Evolutionary conservation across 2,113 vertebrate species (phyloP).

Genomic region (Aphyosemion australe): DNA sequence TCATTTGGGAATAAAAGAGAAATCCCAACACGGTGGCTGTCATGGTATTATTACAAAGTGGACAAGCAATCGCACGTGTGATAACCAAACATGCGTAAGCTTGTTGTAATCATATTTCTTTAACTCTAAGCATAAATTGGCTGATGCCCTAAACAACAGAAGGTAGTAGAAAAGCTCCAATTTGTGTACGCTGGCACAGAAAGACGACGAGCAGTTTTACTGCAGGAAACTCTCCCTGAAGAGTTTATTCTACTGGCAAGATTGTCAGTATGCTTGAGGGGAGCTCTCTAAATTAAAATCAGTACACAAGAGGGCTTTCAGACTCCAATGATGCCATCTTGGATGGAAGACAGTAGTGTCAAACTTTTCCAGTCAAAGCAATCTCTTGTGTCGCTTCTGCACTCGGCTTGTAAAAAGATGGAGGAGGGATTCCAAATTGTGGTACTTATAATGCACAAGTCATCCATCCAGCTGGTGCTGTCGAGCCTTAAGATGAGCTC

Average conservation of each 20-base stretch:
- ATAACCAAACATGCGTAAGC: not conserved
- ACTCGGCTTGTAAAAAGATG: not conserved
- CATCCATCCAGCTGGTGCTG: conserved; percentile 14
- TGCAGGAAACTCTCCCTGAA: conserved; percentile 40
- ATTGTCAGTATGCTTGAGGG: conserved; percentile 39
- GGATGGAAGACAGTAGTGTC: conserved; percentile 34
- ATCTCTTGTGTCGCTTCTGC: conserved; percentile 4
- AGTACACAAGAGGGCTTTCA: conserved; percentile 17
- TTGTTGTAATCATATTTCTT: not conserved
- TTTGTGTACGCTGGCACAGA: conserved; percentile 10
- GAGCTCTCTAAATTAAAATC: conserved; percentile 54
- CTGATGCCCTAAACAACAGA: not conserved
- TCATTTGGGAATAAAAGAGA: conserved; percentile 18
- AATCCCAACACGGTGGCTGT: conserved; percentile 23
- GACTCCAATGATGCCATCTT: conserved; percentile 24
- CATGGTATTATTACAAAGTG: conserved; percentile 22
- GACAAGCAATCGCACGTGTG: conserved; percentile 1
- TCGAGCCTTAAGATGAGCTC: conserved; percentile 33
- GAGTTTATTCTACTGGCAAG: conserved; percentile 38
- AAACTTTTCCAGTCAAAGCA: conserved; percentile 21
- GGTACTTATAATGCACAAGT: not conserved
- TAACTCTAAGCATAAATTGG: conserved; percentile 14
- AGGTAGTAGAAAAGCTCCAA: conserved; percentile 14
- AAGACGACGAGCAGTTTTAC: conserved; percentile 41
- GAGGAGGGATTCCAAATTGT: too few relatives aligned